phyloP scores from a whole-genome alignment of 2,888 invertebrate species.

The Agrotis clavis region DNA sequence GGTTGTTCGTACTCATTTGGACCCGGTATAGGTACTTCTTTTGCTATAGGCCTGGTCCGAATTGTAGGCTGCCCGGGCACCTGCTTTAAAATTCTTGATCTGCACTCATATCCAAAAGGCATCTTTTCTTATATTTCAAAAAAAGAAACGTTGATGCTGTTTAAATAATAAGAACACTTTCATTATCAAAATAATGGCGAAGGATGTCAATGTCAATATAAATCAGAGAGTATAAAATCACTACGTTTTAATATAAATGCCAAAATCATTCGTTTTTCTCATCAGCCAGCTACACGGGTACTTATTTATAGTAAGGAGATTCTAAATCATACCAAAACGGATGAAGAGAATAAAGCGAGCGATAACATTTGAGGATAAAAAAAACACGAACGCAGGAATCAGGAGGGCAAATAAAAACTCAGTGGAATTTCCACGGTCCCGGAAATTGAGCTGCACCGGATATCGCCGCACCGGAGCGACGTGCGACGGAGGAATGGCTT shows the following conservation, averaged over 20 bases:
- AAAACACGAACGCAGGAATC: slow-evolving; percentile 74
- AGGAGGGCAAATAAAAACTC: slow-evolving; percentile 83
- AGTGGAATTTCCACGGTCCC: slow-evolving; percentile 81
- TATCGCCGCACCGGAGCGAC: slow-evolving; percentile 89
- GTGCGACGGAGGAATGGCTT: slow-evolving; percentile 86
- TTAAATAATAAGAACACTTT: not conserved
- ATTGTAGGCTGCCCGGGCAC: slow-evolving; percentile 74
- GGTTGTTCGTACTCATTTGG: slow-evolving; percentile 79
- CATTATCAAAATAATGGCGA: not conserved
- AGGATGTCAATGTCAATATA: slow-evolving; percentile 24
- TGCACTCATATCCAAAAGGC: slow-evolving; percentile 85
- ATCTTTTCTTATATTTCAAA: slow-evolving; percentile 44
- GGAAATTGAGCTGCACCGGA: slow-evolving; percentile 90
- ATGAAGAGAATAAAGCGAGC: slow-evolving; percentile 57
- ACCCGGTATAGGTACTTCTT: slow-evolving; percentile 69
- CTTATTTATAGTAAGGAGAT: slow-evolving; percentile 55
- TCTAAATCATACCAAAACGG: slow-evolving; percentile 57
- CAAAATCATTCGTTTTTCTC: slow-evolving; percentile 46
- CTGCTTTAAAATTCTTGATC: slow-evolving; percentile 80
- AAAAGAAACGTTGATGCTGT: not conserved
- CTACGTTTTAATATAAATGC: too few relatives aligned
- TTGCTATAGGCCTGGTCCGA: slow-evolving; percentile 61
- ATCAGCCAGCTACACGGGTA: slow-evolving; percentile 40
- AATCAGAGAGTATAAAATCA: too few relatives aligned
- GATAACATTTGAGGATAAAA: slow-evolving; percentile 73